Conservation (phyloP, 2,797 vertebrate species). For the Columba guinea region DNA sequence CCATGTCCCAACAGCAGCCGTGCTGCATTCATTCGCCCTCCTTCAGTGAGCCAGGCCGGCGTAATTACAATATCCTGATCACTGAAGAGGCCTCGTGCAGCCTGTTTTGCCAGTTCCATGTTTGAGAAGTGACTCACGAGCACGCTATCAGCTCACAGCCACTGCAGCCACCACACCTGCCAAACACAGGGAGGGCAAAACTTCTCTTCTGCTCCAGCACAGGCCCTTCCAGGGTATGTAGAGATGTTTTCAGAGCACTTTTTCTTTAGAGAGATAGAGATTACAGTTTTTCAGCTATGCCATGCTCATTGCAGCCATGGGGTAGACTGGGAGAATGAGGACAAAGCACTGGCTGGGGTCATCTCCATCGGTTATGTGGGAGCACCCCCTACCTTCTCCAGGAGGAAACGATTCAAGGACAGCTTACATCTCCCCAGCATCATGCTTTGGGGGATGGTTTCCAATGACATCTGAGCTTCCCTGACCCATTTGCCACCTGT, state of each 20-base stretch:
- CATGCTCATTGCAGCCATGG: not conserved
- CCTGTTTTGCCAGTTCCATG: slow-evolving; percentile 26
- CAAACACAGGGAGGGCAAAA: not conserved
- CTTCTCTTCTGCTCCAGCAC: not conserved
- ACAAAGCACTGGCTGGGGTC: not conserved
- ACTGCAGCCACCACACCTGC: not conserved
- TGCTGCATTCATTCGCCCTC: not conserved
- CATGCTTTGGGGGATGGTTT: not conserved
- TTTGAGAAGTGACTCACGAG: slow-evolving; percentile 49
- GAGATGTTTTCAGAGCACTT: not conserved
- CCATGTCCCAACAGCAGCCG: accelerated
- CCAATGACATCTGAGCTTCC: not conserved
- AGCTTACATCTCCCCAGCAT: not conserved
- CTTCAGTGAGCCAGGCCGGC: not conserved
- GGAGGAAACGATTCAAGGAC: not conserved
- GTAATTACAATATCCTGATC: not conserved
- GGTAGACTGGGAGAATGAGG: not conserved
- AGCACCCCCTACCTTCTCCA: accelerated
- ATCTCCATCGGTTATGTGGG: not conserved
- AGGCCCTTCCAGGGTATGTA: accelerated
- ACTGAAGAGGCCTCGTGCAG: not conserved
- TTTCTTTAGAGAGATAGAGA: not conserved
- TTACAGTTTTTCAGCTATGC: not conserved
- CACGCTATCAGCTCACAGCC: not conserved
- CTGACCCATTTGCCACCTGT: not conserved